Percentiles rank a stretch among this genome's conserved stretches.
Conservation (phyloP, 2,888 invertebrate genomes). For the Thecophora atra region DNA sequence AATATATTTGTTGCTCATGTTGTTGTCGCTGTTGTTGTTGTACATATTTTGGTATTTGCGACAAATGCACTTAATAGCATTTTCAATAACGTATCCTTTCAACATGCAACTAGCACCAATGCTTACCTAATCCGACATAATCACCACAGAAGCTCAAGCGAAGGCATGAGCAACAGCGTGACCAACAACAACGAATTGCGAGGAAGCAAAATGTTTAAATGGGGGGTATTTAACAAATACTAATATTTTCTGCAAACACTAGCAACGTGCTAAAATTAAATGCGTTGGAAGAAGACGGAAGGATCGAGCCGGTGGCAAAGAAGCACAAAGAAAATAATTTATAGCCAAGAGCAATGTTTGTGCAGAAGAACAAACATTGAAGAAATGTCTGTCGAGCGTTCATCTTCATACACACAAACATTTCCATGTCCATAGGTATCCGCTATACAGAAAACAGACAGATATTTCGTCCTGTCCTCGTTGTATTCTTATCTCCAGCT, state of each 20-base stretch:
- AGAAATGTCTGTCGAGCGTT: no score
- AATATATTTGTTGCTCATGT: no score
- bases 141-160: background rate
- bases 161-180: background rate
- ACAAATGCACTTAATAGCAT: slow-evolving; percentile 2
- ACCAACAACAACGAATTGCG: background rate
- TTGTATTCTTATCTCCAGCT: no score
- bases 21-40: no score
- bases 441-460: no score
- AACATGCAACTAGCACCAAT: background rate
- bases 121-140: slow-evolving; percentile 2
- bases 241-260: no score
- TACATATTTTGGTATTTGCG: background rate
- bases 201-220: background rate
- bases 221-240: background rate
- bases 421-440: no score
- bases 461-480: no score
- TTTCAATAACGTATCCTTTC: background rate
- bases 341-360: background rate
- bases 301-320: no score
- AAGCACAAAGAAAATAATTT: background rate
- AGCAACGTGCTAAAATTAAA: no score
- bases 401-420: no score
- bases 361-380: no score
- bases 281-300: background rate